Evolutionary conservation across 2,113 vertebrate genomes (phyloP).

Genomic region (Dipodomys merriami): DNA sequence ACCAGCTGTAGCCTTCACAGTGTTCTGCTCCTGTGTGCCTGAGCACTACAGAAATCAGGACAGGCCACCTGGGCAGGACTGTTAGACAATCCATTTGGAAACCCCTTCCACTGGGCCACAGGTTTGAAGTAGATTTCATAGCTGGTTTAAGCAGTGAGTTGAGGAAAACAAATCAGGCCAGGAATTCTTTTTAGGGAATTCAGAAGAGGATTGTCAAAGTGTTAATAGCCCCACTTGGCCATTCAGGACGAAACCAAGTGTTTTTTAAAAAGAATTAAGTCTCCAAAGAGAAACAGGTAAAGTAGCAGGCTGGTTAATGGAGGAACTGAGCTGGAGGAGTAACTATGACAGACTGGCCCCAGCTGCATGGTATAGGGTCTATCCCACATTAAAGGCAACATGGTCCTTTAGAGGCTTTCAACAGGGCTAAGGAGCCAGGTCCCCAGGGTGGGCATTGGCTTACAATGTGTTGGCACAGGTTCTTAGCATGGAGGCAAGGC

Average conservation of each 20-base stretch:
- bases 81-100: neutral
- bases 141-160: neutral
- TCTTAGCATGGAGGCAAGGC: neutral
- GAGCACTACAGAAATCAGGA: neutral
- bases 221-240: neutral
- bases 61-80: neutral
- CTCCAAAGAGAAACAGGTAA: neutral
- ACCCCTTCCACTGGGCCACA: neutral
- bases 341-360: neutral
- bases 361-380: neutral
- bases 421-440: neutral
- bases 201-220: neutral
- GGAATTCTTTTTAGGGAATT: neutral
- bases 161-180: neutral
- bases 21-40: neutral
- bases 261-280: neutral
- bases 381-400: neutral
- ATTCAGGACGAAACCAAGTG: neutral
- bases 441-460: neutral
- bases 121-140: neutral
- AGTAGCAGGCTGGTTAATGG: neutral
- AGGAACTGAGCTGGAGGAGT: neutral
- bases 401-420: neutral
- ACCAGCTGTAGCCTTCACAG: neutral
- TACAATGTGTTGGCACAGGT: neutral